These are phyloP conservation scores for Athalia circularis DNA, from an alignment of 2,888 invertebrate genomes.

Conservation along the genomic window DNA sequence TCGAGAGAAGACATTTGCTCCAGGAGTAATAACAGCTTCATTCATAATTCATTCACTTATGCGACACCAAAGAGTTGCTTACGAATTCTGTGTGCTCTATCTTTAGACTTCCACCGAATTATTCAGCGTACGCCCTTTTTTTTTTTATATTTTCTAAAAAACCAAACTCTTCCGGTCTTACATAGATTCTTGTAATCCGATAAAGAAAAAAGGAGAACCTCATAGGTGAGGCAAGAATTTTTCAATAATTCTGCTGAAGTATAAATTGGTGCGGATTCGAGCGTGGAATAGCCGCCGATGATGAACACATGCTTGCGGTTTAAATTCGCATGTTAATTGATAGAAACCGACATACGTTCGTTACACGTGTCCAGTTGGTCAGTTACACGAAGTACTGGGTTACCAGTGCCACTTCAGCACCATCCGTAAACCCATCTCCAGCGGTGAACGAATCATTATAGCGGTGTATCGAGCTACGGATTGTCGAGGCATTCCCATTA, in stretches of 20 bases:
- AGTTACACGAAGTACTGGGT: slow-evolving; percentile 12
- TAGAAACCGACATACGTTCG: not conserved
- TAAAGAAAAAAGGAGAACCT: too few species aligned
- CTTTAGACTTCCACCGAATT: slow-evolving; percentile 30
- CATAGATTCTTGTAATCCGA: not conserved
- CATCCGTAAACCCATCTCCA: not conserved
- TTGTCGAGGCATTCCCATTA: slow-evolving; percentile 40
- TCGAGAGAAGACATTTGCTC: slow-evolving; percentile 9
- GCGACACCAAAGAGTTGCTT: slow-evolving; percentile 23
- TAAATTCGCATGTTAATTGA: not conserved
- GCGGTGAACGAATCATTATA: slow-evolving; percentile 11
- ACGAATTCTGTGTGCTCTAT: not conserved
- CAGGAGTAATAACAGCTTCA: not conserved
- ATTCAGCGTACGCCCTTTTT: too few species aligned
- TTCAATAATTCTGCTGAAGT: too few species aligned
- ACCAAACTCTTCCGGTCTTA: not conserved
- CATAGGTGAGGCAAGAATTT: too few species aligned
- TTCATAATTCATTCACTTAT: slow-evolving; percentile 40
- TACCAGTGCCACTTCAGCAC: slow-evolving; percentile 9
- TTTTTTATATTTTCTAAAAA: not conserved
- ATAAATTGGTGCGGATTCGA: too few species aligned
- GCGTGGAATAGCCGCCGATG: too few species aligned
- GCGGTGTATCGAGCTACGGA: slow-evolving; percentile 35
- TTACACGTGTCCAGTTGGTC: not conserved
- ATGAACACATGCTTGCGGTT: too few species aligned